phyloP scores from a whole-genome alignment of 2,888 invertebrate genomes.

The Xanthia icteritia region DNA sequence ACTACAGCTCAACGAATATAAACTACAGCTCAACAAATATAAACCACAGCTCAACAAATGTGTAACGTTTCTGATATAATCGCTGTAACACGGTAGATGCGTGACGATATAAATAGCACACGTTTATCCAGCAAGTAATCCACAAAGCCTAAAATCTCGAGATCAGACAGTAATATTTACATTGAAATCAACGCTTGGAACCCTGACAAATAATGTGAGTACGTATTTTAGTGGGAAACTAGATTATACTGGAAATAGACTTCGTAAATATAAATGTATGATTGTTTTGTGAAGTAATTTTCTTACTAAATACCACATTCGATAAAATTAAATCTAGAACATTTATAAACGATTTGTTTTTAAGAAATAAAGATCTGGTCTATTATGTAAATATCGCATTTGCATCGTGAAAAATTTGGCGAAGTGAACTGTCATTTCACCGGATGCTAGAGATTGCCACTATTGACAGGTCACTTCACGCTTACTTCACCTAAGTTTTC shows the following conservation, averaged over 20 bases:
- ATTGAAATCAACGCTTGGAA: conserved; percentile 28
- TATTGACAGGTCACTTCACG: too few species aligned
- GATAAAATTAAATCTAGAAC: not conserved
- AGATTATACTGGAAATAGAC: conserved; percentile 18
- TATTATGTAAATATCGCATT: too few species aligned
- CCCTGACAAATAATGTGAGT: conserved; percentile 32
- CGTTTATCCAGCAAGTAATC: conserved; percentile 20
- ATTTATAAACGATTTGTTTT: not conserved
- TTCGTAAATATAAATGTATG: not conserved
- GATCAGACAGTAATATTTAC: conserved; percentile 40
- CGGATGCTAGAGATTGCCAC: too few species aligned
- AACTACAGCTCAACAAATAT: conserved; percentile 15
- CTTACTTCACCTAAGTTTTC: too few species aligned
- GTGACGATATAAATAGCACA: conserved; percentile 20
- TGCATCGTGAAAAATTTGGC: too few species aligned
- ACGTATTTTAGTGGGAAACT: conserved; percentile 12
- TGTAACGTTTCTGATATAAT: conserved; percentile 33
- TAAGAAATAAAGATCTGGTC: not conserved
- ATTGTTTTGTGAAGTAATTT: conserved; percentile 32
- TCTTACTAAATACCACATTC: not conserved
- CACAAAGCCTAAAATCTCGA: conserved; percentile 16
- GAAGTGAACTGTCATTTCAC: too few species aligned
- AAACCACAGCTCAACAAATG: conserved; percentile 13
- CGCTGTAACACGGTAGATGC: conserved; percentile 8
- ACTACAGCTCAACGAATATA: conserved; percentile 10